Evolutionary conservation across 92 coral and sea anemone species (phyloP), one percentile per base, ranked within the genome.

Genomic region (Bergia sp.): DNA sequence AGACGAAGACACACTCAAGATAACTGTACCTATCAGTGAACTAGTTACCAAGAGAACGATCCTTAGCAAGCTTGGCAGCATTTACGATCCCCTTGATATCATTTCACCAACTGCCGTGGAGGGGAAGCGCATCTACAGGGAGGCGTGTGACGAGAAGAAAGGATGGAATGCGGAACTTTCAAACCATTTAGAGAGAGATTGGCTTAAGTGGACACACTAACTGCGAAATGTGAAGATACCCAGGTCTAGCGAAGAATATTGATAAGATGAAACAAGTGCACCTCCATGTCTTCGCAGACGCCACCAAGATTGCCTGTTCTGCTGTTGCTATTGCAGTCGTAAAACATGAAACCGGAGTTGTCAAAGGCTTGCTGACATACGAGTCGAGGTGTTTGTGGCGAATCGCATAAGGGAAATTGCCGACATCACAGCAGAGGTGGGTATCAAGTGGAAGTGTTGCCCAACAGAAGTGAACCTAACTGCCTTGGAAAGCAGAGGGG

Each of bases 201-300:
- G 91, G 93, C 40, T 83, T 7, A 88, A 80, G 76, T 91, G 89
- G 93, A 86, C 82, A 10, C 88, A 40, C 2, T 90, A 88, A 76
- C 93, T 94, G 38, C 37, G 89, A 29, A 88, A 91, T 79, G 96
- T 90, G 45, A 50, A 76, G 58, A 75, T 92, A 37, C 96, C 92
- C n/a, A n/a, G n/a, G n/a, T n/a, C n/a, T n/a, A n/a, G n/a, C n/a
- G n/a, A n/a, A n/a, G n/a, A n/a, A n/a, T n/a, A n/a, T n/a, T n/a
- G n/a, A n/a, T n/a, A n/a, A n/a, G n/a, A n/a, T n/a, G n/a, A n/a
- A n/a, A n/a, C n/a, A n/a, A n/a, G n/a, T n/a, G n/a, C n/a, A n/a
- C n/a, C n/a, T n/a, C n/a, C n/a, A n/a, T n/a, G n/a, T n/a, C n/a
- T n/a, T n/a, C n/a, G n/a, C n/a, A n/a, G n/a, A n/a, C n/a, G n/a